A percentile compares a stretch with the other conserved stretches of the same genome.
Conservation (phyloP, 1,140 invertebrate genomes). For the Aphelenchoides besseyi region DNA sequence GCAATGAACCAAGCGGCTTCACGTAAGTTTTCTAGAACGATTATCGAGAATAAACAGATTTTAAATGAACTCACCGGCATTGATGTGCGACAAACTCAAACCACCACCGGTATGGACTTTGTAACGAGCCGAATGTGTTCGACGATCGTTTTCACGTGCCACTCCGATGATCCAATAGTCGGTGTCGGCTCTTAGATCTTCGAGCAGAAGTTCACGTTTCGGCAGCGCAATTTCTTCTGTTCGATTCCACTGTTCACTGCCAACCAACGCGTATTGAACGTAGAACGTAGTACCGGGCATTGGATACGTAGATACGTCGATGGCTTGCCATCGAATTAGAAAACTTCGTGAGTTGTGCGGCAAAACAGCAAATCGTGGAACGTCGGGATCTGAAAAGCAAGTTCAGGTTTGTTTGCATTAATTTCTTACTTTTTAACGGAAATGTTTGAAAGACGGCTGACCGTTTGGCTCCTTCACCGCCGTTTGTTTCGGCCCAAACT, state of each 20-base stretch:
- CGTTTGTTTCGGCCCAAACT: slow-evolving; percentile 62
- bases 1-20: slow-evolving; percentile 59
- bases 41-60: slow-evolving; percentile 7
- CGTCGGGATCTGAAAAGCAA: slow-evolving; percentile 52
- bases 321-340: slow-evolving; percentile 50
- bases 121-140: slow-evolving; percentile 26
- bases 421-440: slow-evolving; percentile 46
- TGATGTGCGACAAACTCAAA: slow-evolving; percentile 37
- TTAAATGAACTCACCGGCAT: slow-evolving; percentile 36
- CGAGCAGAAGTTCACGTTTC: slow-evolving; percentile 37
- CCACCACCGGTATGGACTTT: slow-evolving; percentile 40
- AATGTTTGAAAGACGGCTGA: slow-evolving; percentile 50
- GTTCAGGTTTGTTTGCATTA: not conserved
- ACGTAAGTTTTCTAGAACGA: slow-evolving; percentile 52
- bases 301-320: slow-evolving; percentile 39
- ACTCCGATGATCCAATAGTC: slow-evolving; percentile 55
- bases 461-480: slow-evolving; percentile 55
- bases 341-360: slow-evolving; percentile 37
- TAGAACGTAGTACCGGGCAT: slow-evolving; percentile 59
- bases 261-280: slow-evolving; percentile 43
- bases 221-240: slow-evolving; percentile 49
- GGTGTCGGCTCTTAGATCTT: slow-evolving; percentile 39
- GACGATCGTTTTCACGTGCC: slow-evolving; percentile 48
- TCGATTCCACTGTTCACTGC: slow-evolving; percentile 31
- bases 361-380: slow-evolving; percentile 44